Conservation (phyloP, 2,888 invertebrate genomes). For the Athetis lepigone region DNA sequence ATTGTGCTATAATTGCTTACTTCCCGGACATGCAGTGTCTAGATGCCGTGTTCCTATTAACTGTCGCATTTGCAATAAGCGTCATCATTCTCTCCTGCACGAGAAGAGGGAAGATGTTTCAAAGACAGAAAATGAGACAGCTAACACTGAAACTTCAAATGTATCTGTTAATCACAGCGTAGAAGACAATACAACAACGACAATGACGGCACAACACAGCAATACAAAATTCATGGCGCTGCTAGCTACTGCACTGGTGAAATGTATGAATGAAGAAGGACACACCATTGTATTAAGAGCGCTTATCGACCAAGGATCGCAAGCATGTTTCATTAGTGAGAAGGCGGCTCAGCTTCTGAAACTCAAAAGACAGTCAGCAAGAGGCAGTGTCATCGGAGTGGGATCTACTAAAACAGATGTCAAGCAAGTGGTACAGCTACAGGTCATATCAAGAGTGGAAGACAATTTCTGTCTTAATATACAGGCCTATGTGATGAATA, state of each 20-base stretch:
- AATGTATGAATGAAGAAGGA: conserved; percentile 15
- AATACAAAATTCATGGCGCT: conserved; percentile 10
- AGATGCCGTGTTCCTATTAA: conserved; percentile 8
- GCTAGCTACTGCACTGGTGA: conserved; percentile 35
- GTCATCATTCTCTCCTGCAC: conserved; percentile 21
- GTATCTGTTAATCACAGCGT: conserved; percentile 7
- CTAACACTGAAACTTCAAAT: not conserved
- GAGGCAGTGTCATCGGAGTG: too few species aligned
- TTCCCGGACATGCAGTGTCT: conserved; percentile 12
- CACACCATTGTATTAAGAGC: conserved; percentile 25
- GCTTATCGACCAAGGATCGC: conserved; percentile 52
- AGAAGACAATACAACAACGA: conserved; percentile 4
- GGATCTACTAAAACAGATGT: conserved; percentile 33
- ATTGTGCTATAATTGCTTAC: conserved; percentile 18
- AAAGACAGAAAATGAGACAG: conserved; percentile 6
- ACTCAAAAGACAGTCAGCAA: conserved; percentile 24
- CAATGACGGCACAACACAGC: conserved; percentile 1
- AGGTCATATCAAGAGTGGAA: conserved; percentile 33
- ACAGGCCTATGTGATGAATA: conserved; percentile 47
- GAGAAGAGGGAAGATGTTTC: conserved; percentile 7
- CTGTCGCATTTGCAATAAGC: conserved; percentile 11
- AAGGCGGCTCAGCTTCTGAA: conserved; percentile 42
- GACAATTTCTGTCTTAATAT: conserved; percentile 26
- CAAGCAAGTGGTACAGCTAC: conserved; percentile 40
- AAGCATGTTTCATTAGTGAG: conserved; percentile 50